Conservation (phyloP, 2,888 invertebrate species). For the Oxytorus armatus region DNA sequence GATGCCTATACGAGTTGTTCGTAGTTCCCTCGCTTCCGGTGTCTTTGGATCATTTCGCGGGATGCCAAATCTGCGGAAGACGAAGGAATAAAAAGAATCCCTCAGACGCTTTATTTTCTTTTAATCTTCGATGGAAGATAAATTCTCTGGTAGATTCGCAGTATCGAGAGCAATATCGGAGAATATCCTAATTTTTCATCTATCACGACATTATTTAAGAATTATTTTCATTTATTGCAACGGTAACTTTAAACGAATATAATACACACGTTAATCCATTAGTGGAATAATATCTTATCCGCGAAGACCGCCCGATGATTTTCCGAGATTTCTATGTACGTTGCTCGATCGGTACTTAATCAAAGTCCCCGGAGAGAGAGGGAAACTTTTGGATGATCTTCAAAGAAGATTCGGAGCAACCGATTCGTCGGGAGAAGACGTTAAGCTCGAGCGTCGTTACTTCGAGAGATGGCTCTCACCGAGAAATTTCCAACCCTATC, state of each 20-base stretch:
- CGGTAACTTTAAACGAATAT: background rate
- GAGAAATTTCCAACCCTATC: constrained; percentile 47
- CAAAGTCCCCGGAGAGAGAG: constrained; percentile 65
- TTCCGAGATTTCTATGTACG: constrained; percentile 33
- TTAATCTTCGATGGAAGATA: background rate
- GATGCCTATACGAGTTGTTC: constrained; percentile 19
- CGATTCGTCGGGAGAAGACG: constrained; percentile 79
- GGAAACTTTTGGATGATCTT: constrained; percentile 73
- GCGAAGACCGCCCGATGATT: background rate
- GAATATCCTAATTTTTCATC: background rate
- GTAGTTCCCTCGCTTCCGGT: constrained; percentile 59
- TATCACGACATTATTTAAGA: background rate
- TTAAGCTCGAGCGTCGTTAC: constrained; percentile 75
- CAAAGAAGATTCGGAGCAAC: constrained; percentile 77
- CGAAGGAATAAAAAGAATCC: constrained; percentile 25
- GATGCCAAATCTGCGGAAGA: constrained; percentile 40
- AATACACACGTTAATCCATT: constrained; percentile 19
- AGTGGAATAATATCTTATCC: constrained; percentile 12
- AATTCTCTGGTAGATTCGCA: background rate
- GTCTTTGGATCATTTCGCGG: constrained; percentile 41
- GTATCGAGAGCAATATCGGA: constrained; percentile 13
- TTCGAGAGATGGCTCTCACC: constrained; percentile 72
- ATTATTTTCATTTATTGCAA: background rate
- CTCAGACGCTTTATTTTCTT: constrained; percentile 28
- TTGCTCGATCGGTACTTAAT: constrained; percentile 79